These are phyloP conservation scores for Achroia grisella DNA, from an alignment of 1,140 invertebrate genomes.

Conservation along the genomic window DNA sequence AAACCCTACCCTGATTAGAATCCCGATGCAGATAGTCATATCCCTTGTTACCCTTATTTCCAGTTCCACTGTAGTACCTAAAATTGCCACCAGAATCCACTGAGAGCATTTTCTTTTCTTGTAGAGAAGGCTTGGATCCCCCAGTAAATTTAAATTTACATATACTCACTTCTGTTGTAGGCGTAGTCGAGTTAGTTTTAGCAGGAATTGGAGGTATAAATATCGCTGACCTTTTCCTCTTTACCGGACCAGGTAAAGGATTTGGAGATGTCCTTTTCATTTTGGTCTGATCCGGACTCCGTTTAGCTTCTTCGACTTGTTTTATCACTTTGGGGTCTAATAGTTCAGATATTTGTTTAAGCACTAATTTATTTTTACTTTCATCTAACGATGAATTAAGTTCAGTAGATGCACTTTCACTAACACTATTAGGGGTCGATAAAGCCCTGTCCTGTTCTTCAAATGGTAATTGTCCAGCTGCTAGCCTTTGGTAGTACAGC, in stretches of 20 bases:
- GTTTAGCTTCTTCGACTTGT: constrained; percentile 34
- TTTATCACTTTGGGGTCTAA: constrained; percentile 67
- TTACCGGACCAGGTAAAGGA: constrained; percentile 71
- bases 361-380: constrained; percentile 55
- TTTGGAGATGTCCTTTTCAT: constrained; percentile 43
- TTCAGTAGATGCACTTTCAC: constrained; percentile 28
- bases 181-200: constrained; percentile 80
- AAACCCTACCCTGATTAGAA: constrained; percentile 74
- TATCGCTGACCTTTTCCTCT: constrained; percentile 85
- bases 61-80: constrained; percentile 86
- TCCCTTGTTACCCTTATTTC: constrained; percentile 83
- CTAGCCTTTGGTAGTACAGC: constrained; percentile 82
- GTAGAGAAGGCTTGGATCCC: constrained; percentile 86
- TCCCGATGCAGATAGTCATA: constrained; percentile 85
- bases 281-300: constrained; percentile 37
- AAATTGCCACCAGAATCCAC: constrained; percentile 91
- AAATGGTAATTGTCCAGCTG: constrained; percentile 58
- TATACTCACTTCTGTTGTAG: constrained; percentile 88
- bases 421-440: constrained; percentile 33
- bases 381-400: constrained; percentile 35
- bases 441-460: constrained; percentile 35
- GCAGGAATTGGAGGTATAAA: constrained; percentile 86
- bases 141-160: constrained; percentile 96
- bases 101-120: constrained; percentile 93
- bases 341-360: constrained; percentile 59